phyloP scores from a whole-genome alignment of 2,113 vertebrate genomes.

The Odobenus rosmarus region DNA sequence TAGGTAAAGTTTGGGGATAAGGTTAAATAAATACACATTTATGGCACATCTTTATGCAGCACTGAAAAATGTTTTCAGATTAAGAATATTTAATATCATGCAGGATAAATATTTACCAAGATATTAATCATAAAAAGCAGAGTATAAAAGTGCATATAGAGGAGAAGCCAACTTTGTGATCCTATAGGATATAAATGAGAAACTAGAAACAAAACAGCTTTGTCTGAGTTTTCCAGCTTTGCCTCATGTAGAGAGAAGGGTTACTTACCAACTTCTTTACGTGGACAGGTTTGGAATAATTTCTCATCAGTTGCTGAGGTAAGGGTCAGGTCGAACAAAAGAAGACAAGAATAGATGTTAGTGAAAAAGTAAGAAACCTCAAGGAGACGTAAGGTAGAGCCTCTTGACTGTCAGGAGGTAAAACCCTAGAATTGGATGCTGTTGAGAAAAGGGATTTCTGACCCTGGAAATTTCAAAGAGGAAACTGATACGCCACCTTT shows the following conservation, averaged over 20 bases:
- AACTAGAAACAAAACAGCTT: background rate
- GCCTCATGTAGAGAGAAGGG: background rate
- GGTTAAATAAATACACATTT: background rate
- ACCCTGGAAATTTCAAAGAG: background rate
- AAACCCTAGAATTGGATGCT: background rate
- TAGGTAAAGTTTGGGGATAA: background rate
- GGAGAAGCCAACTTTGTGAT: background rate
- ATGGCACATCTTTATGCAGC: background rate
- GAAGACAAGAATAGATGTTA: background rate
- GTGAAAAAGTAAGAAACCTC: background rate
- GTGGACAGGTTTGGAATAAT: background rate
- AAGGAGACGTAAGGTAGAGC: background rate
- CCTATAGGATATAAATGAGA: background rate
- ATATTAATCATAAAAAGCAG: background rate
- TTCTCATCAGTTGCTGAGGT: background rate
- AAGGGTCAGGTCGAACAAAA: background rate
- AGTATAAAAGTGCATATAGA: background rate
- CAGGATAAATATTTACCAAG: background rate
- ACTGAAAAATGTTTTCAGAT: background rate
- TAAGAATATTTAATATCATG: background rate
- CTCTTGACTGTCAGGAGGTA: background rate
- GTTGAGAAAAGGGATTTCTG: background rate
- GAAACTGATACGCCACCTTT: background rate
- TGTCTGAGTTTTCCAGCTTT: background rate
- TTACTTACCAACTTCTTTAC: background rate